Evolutionary conservation across 2,888 invertebrate species (phyloP).

Genomic region (Thera obeliscata): DNA sequence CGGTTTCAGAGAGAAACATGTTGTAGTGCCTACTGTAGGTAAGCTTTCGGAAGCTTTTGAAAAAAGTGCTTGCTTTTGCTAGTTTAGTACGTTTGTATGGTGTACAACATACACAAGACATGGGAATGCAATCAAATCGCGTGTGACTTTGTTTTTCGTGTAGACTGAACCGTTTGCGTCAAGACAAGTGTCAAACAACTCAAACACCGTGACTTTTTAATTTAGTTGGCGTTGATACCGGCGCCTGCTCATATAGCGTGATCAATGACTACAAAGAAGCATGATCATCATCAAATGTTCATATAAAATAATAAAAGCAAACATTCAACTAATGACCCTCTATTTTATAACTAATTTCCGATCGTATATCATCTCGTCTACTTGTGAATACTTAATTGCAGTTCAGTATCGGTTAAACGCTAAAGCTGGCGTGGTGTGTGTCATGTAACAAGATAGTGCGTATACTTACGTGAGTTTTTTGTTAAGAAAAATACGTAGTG

Average conservation of each 20-base stretch:
- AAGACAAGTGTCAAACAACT: background rate
- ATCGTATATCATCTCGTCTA: constrained; percentile 70
- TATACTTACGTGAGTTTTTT: constrained; percentile 43
- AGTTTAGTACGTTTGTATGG: constrained; percentile 3
- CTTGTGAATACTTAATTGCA: constrained; percentile 62
- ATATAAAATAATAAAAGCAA: background rate
- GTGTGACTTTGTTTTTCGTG: constrained; percentile 20
- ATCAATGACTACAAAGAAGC: background rate
- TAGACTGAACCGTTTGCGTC: constrained; percentile 16
- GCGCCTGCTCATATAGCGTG: background rate
- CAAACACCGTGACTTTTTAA: background rate
- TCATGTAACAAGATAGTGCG: constrained; percentile 42
- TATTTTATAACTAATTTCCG: constrained; percentile 59
- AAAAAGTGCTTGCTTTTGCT: constrained; percentile 18
- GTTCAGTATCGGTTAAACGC: constrained; percentile 70
- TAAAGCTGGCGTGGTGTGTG: constrained; percentile 62
- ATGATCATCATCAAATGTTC: background rate
- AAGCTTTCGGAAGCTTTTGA: constrained; percentile 9
- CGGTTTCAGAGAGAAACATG: background rate
- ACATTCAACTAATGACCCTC: constrained; percentile 53
- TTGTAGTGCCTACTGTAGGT: background rate
- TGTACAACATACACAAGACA: background rate
- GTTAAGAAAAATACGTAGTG: constrained; percentile 43
- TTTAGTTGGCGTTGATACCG: background rate
- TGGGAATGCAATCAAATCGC: constrained; percentile 2